Percentiles rank a stretch among this genome's conserved stretches.
Evolutionary conservation across 2,888 invertebrate genomes (phyloP).

Genomic region (Folsomia candida): DNA sequence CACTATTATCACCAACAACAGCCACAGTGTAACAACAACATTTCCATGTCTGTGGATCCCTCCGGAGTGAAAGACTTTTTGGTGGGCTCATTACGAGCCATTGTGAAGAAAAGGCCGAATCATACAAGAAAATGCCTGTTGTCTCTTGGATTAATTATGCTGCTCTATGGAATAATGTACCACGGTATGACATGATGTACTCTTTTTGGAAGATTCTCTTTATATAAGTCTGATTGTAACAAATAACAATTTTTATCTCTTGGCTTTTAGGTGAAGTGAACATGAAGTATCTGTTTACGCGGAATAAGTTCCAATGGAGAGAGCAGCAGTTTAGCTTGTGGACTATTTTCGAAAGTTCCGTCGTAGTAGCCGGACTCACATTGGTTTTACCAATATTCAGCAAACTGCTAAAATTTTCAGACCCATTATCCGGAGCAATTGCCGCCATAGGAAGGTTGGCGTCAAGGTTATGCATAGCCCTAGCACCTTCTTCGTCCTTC

Average conservation of each 20-base stretch:
- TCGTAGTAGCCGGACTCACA: slow-evolving; percentile 42
- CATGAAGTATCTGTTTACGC: slow-evolving; percentile 49
- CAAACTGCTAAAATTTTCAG: slow-evolving; percentile 43
- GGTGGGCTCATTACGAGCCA: slow-evolving; percentile 45
- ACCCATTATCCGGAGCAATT: slow-evolving; percentile 39
- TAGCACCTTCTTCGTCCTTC: slow-evolving; percentile 40
- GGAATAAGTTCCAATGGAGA: slow-evolving; percentile 49
- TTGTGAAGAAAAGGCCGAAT: slow-evolving; percentile 43
- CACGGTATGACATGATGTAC: slow-evolving; percentile 48
- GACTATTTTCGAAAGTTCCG: slow-evolving; percentile 45
- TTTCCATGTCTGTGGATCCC: neutral
- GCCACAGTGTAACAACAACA: neutral
- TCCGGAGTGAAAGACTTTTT: slow-evolving; percentile 35
- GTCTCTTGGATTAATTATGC: slow-evolving; percentile 44
- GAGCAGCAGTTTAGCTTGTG: slow-evolving; percentile 48
- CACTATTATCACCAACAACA: neutral
- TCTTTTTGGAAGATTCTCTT: too few species aligned
- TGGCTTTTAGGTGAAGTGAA: slow-evolving; percentile 43
- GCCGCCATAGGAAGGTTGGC: slow-evolving; percentile 28
- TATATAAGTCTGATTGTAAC: neutral
- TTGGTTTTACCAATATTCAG: slow-evolving; percentile 46
- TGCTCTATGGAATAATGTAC: slow-evolving; percentile 42
- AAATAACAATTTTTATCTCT: too few species aligned
- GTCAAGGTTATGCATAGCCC: slow-evolving; percentile 42
- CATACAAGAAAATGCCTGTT: slow-evolving; percentile 48